A percentile compares a stretch with the other conserved stretches of the same genome.
Conservation (phyloP, 2,797 vertebrate genomes). For the Spinus pinus region DNA sequence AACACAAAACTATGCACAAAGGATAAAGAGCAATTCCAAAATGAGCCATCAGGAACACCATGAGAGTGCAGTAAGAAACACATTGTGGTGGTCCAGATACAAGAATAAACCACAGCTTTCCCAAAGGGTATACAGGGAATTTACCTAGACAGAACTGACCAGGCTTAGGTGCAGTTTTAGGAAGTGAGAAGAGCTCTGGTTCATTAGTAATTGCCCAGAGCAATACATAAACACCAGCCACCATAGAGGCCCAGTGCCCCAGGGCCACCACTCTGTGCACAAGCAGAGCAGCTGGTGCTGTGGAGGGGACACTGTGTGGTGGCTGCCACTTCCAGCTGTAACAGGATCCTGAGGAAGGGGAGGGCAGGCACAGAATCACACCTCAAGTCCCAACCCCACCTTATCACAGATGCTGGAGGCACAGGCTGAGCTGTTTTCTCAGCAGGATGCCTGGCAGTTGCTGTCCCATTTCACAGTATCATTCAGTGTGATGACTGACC, state of each 20-base stretch:
- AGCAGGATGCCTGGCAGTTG: not conserved
- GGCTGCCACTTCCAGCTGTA: not conserved
- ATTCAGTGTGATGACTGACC: rapidly evolving
- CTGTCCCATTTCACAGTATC: not conserved
- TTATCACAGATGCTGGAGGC: not conserved
- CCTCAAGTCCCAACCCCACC: rapidly evolving
- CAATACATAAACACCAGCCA: not conserved
- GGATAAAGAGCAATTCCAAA: not conserved
- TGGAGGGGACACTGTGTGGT: not conserved
- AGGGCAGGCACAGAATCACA: rapidly evolving
- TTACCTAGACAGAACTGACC: not conserved
- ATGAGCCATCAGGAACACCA: not conserved
- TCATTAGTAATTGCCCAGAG: rapidly evolving
- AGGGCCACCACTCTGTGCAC: not conserved
- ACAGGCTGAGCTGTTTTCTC: not conserved
- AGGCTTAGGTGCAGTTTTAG: not conserved
- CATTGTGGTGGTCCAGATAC: not conserved
- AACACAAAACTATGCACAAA: not conserved
- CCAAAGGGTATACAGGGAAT: not conserved
- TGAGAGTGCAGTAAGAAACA: rapidly evolving
- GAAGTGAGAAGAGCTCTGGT: not conserved
- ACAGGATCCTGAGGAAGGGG: rapidly evolving
- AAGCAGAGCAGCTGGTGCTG: not conserved
- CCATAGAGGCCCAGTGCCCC: not conserved
- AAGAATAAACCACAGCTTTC: not conserved